Conservation (phyloP, 2,888 invertebrate species). For the Camponotus fellah region DNA sequence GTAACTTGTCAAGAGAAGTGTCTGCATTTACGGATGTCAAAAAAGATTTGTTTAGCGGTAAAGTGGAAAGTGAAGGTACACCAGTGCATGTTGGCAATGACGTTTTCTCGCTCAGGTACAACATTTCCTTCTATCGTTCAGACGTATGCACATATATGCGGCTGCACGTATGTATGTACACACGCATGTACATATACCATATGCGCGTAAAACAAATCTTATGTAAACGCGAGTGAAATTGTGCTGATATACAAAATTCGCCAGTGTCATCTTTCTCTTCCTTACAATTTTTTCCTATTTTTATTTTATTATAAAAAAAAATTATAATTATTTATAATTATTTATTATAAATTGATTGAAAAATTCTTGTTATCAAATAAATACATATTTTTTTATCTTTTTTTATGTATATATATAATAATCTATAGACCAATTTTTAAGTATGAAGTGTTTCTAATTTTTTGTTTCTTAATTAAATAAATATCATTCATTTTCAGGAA, state of each 20-base stretch:
- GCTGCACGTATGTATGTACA: slow-evolving; percentile 22
- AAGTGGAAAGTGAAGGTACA: slow-evolving; percentile 84
- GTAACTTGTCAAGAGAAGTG: slow-evolving; percentile 33
- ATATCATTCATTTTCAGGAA: not conserved
- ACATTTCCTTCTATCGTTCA: slow-evolving; percentile 66
- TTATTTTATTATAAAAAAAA: not conserved
- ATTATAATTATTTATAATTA: too few relatives aligned
- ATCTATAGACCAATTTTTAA: not conserved
- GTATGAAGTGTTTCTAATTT: not conserved
- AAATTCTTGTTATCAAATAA: not conserved
- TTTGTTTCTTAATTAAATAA: not conserved
- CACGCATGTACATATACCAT: slow-evolving; percentile 39
- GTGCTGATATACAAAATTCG: slow-evolving; percentile 61
- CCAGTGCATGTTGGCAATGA: slow-evolving; percentile 76
- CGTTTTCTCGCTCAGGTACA: slow-evolving; percentile 74
- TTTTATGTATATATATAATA: not conserved
- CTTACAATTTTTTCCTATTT: not conserved
- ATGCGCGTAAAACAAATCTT: slow-evolving; percentile 63
- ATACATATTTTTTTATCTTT: not conserved
- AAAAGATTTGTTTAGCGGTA: slow-evolving; percentile 73
- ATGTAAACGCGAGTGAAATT: slow-evolving; percentile 73
- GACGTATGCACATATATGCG: slow-evolving; percentile 58
- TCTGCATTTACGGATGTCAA: slow-evolving; percentile 60
- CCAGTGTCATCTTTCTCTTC: slow-evolving; percentile 44
- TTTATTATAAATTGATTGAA: not conserved